These are phyloP conservation scores for Cataglyphis cursor DNA, from an alignment of 2,888 invertebrate species.

Conservation along the genomic window DNA sequence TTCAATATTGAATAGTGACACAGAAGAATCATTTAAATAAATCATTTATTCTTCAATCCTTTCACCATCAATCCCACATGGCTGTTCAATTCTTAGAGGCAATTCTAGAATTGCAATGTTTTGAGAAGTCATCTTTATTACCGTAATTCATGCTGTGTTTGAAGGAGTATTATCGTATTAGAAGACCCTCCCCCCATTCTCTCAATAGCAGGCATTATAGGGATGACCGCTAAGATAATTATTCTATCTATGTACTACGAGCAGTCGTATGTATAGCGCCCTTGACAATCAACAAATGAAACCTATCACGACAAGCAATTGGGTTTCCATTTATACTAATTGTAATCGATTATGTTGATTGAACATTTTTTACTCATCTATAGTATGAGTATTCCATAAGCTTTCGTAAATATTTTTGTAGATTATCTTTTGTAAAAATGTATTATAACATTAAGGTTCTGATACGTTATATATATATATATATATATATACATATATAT, in stretches of 20 bases:
- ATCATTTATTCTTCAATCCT: background rate
- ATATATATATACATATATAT: background rate
- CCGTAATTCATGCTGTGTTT: background rate
- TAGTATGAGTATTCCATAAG: background rate
- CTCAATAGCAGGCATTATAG: background rate
- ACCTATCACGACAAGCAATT: background rate
- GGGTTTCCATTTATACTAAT: background rate
- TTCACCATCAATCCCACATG: background rate
- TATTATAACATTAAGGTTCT: background rate
- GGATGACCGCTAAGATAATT: background rate
- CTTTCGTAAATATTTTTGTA: background rate
- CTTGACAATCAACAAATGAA: constrained; percentile 1
- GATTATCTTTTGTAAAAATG: background rate
- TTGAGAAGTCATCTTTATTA: background rate
- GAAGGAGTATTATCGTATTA: background rate
- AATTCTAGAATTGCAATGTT: background rate
- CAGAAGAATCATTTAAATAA: background rate
- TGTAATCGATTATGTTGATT: too few relatives aligned
- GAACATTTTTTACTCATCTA: background rate
- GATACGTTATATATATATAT: background rate
- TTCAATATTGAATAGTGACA: background rate
- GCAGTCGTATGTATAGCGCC: background rate
- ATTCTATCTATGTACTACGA: constrained; percentile 2
- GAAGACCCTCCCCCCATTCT: background rate
- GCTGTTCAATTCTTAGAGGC: background rate